Evolutionary conservation across 2,888 invertebrate species (phyloP).

Genomic region (Mayetiola destructor): DNA sequence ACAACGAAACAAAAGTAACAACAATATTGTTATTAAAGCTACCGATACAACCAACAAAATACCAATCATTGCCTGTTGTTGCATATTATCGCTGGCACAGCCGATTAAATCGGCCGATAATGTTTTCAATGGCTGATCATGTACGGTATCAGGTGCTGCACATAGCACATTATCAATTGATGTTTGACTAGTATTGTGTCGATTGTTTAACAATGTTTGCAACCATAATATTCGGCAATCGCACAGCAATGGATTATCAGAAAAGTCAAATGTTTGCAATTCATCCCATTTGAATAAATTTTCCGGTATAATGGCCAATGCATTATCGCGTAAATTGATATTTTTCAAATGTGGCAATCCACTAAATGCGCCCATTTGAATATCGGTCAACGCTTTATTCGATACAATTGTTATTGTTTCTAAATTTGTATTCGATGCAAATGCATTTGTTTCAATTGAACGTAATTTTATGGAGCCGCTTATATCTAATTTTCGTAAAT

Average conservation of each 20-base stretch:
- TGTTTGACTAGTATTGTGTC: constrained; percentile 25
- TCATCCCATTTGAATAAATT: constrained; percentile 67
- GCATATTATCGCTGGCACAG: constrained; percentile 63
- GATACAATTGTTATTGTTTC: constrained; percentile 61
- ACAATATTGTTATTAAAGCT: constrained; percentile 53
- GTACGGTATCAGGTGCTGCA: constrained; percentile 53
- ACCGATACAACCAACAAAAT: constrained; percentile 60
- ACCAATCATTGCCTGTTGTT: constrained; percentile 65
- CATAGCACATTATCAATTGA: constrained; percentile 43
- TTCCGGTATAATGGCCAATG: constrained; percentile 59
- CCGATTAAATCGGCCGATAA: constrained; percentile 64
- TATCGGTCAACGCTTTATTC: constrained; percentile 55
- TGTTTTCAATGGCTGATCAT: constrained; percentile 50
- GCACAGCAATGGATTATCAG: constrained; percentile 69
- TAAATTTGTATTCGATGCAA: constrained; percentile 65
- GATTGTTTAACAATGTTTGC: constrained; percentile 47
- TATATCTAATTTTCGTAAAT: constrained; percentile 60
- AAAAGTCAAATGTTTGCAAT: constrained; percentile 57
- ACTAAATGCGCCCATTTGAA: constrained; percentile 63
- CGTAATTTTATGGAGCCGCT: constrained; percentile 61
- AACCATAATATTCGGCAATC: constrained; percentile 71
- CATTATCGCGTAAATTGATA: constrained; percentile 63
- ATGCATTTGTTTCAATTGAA: constrained; percentile 60
- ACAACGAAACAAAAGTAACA: constrained; percentile 62
- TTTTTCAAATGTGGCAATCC: constrained; percentile 67